Percentiles rank a stretch among this genome's conserved stretches.
These are phyloP conservation scores for Ornithorhynchus anatinus DNA, from an alignment of 2,113 vertebrate species.

Conservation along the genomic window DNA sequence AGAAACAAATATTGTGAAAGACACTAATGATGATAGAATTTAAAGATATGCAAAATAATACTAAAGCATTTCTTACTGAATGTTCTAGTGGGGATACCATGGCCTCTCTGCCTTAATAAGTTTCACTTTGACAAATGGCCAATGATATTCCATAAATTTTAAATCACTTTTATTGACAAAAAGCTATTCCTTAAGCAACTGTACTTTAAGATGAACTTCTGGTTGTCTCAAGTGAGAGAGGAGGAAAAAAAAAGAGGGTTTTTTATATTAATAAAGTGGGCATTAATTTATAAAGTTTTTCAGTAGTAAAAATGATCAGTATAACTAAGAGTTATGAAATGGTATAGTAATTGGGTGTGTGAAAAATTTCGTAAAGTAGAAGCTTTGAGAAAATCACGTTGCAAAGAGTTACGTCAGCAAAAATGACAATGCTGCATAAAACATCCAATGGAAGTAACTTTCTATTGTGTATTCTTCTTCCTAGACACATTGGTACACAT, in stretches of 20 bases:
- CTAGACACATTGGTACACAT: too few species aligned
- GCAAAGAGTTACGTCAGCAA: not conserved
- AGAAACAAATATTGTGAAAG: conserved; percentile 64
- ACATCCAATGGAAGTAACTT: too few species aligned
- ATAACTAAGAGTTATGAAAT: not conserved
- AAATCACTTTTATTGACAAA: conserved; percentile 15
- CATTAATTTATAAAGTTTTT: not conserved
- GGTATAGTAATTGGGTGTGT: too few species aligned
- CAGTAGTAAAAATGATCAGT: not conserved
- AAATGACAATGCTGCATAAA: too few species aligned
- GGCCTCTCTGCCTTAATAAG: conserved; percentile 64
- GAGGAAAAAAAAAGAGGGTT: not conserved
- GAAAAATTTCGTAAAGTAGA: too few species aligned
- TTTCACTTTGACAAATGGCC: conserved; percentile 62
- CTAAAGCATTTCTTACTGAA: conserved; percentile 64
- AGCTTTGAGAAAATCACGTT: not conserved
- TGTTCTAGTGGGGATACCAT: conserved; percentile 58
- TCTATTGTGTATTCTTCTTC: too few species aligned
- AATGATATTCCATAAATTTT: conserved; percentile 44
- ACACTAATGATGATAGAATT: conserved; percentile 67
- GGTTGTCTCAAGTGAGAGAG: too few species aligned
- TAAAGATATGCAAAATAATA: conserved; percentile 66
- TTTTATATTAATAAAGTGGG: not conserved
- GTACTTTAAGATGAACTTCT: not conserved
- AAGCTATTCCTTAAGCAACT: not conserved